A percentile compares a stretch with the other conserved stretches of the same genome.
These are phyloP conservation scores for Rhaphigaster nebulosa DNA, from an alignment of 2,888 invertebrate genomes.

Conservation along the genomic window DNA sequence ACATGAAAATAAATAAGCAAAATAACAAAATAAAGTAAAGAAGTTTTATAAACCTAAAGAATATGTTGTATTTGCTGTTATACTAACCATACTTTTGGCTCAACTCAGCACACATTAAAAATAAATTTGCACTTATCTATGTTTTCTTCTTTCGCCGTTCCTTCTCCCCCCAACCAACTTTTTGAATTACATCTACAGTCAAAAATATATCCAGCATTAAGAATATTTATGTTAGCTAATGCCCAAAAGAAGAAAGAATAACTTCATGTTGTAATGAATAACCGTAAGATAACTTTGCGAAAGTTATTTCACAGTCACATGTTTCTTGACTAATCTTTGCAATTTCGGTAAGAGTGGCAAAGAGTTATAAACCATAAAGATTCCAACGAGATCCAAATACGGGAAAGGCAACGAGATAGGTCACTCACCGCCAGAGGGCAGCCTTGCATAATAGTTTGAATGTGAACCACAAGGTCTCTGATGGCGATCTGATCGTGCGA, in stretches of 20 bases:
- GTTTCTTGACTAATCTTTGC: not conserved
- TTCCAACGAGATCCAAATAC: conserved; percentile 38
- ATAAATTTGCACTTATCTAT: too few species aligned
- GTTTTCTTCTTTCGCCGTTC: too few species aligned
- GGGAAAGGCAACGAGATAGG: conserved; percentile 33
- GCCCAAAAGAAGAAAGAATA: not conserved
- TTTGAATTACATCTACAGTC: too few species aligned
- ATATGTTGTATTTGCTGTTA: too few species aligned
- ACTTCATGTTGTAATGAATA: not conserved
- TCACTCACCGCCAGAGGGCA: conserved; percentile 41
- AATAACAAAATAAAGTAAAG: too few species aligned
- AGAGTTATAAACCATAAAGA: conserved; percentile 12
- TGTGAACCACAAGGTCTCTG: conserved; percentile 39
- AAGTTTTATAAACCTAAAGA: too few species aligned
- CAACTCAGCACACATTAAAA: too few species aligned
- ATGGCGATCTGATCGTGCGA: conserved; percentile 19
- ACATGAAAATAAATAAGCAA: too few species aligned
- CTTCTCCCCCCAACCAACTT: too few species aligned
- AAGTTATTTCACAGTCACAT: not conserved
- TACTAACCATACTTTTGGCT: too few species aligned
- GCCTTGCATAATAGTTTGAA: conserved; percentile 46
- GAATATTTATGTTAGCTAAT: too few species aligned
- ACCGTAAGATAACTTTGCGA: not conserved
- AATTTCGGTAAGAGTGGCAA: not conserved
- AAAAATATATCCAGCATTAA: too few species aligned